Conservation (phyloP, 2,888 invertebrate genomes). For the Sphinx pinastri region DNA sequence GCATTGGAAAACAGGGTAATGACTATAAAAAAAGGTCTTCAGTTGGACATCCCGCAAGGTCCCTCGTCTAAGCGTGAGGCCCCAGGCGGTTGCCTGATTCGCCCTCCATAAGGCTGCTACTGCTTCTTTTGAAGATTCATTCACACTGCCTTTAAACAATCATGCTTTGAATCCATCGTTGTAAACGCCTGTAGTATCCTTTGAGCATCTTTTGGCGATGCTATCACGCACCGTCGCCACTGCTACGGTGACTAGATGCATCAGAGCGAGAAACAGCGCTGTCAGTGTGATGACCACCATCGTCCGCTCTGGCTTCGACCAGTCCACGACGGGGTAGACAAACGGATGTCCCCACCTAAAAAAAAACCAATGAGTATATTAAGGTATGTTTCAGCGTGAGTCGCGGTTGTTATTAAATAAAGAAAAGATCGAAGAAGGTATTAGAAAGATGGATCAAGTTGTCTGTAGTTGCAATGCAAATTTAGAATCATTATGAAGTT, state of each 20-base stretch:
- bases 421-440: too few species aligned
- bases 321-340: conserved; percentile 92
- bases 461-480: too few species aligned
- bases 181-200: conserved; percentile 60
- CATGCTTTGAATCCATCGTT: conserved; percentile 60
- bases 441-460: too few species aligned
- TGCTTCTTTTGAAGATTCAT: too few species aligned
- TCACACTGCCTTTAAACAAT: not conserved
- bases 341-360: conserved; percentile 86
- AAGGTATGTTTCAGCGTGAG: not conserved
- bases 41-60: too few species aligned
- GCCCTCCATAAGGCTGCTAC: too few species aligned
- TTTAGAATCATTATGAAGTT: too few species aligned
- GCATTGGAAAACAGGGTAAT: too few species aligned
- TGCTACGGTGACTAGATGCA: conserved; percentile 86
- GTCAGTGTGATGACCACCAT: conserved; percentile 87
- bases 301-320: conserved; percentile 88
- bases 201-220: conserved; percentile 52
- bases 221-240: conserved; percentile 81
- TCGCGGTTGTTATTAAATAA: too few species aligned
- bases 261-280: conserved; percentile 85
- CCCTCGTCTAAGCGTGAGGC: too few species aligned
- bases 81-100: too few species aligned
- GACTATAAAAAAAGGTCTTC: too few species aligned
- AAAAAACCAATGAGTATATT: conserved; percentile 36